Percentiles rank a stretch among this genome's conserved stretches.
These are phyloP conservation scores for Agrochola circellaris DNA, from an alignment of 2,888 invertebrate genomes.

Conservation along the genomic window DNA sequence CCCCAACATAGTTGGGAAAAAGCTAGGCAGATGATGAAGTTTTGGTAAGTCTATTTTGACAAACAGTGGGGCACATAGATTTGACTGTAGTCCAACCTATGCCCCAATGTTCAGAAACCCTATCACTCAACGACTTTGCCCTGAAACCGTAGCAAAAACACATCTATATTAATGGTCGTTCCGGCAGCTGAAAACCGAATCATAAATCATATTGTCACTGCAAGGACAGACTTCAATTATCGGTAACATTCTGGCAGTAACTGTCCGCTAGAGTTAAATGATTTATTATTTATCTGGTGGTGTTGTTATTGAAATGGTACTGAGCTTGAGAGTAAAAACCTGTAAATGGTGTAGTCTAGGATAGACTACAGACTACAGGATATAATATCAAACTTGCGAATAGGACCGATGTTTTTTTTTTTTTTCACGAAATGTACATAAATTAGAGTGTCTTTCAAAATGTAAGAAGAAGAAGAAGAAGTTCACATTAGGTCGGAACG, in stretches of 20 bases:
- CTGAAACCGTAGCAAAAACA: not conserved
- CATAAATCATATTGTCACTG: conserved; percentile 44
- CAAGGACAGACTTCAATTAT: conserved; percentile 35
- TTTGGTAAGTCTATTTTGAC: not conserved
- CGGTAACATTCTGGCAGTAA: conserved; percentile 13
- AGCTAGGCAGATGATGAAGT: not conserved
- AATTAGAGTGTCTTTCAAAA: not conserved
- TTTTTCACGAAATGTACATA: not conserved
- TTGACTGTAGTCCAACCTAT: not conserved
- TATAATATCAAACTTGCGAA: too few species aligned
- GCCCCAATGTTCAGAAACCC: not conserved
- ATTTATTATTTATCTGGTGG: conserved; percentile 28
- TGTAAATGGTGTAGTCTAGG: not conserved
- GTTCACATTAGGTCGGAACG: not conserved
- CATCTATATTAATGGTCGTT: not conserved
- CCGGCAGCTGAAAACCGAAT: conserved; percentile 8
- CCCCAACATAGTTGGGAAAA: not conserved
- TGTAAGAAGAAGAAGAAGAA: too few species aligned
- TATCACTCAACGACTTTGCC: not conserved
- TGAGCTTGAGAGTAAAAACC: not conserved
- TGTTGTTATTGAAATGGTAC: conserved; percentile 7
- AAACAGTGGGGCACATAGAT: too few species aligned
- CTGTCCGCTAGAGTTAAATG: conserved; percentile 24
- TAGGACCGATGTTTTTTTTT: too few species aligned
- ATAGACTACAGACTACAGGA: too few species aligned